These are phyloP conservation scores for Tyto alba DNA, from an alignment of 2,113 vertebrate genomes.

Conservation along the genomic window DNA sequence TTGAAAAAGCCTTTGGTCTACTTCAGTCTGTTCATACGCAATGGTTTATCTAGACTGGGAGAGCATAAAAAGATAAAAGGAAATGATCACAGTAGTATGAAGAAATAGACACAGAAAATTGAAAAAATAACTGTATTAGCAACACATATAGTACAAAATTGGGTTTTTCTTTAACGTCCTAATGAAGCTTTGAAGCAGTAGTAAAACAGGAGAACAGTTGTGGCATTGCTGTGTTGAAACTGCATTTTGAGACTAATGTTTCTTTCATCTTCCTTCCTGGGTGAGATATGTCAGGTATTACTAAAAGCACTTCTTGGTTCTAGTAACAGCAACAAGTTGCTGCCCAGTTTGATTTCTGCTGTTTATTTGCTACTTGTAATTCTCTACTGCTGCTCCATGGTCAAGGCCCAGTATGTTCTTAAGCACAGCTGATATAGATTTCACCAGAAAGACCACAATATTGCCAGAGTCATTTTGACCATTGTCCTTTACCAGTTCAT, in stretches of 20 bases:
- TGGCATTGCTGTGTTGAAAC: neutral
- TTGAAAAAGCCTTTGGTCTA: neutral
- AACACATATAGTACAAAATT: neutral
- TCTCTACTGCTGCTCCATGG: neutral
- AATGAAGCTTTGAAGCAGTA: neutral
- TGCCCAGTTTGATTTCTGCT: neutral
- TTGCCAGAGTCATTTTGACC: neutral
- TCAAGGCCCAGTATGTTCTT: neutral
- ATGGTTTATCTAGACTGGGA: neutral
- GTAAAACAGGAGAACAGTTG: neutral
- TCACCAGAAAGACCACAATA: neutral
- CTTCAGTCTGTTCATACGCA: neutral
- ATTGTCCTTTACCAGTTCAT: neutral
- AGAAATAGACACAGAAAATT: neutral
- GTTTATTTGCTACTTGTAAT: neutral
- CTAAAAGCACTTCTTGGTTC: neutral
- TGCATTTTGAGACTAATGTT: neutral
- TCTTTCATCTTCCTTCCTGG: neutral
- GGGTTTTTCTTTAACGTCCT: neutral
- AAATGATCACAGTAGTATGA: neutral
- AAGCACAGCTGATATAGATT: neutral
- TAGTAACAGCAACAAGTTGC: neutral
- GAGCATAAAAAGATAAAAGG: neutral
- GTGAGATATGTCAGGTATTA: neutral
- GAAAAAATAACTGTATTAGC: neutral